A percentile compares a stretch with the other conserved stretches of the same genome.
phyloP scores from a whole-genome alignment of 2,888 invertebrate species.

The Ormyrus rosae region DNA sequence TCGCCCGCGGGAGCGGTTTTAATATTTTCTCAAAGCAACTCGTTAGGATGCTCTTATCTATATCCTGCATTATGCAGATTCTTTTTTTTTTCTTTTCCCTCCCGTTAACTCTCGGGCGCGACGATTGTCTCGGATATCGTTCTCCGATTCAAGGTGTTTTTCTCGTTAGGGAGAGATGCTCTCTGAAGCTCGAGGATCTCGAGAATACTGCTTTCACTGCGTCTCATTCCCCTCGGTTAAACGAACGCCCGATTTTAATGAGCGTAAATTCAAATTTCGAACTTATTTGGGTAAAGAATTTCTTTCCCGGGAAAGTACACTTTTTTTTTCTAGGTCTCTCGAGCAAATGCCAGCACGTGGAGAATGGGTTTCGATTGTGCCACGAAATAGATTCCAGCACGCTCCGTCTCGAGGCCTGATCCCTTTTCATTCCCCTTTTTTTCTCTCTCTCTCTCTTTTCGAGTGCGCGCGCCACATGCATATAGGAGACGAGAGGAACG shows the following conservation, averaged over 20 bases:
- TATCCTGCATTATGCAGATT: slow-evolving; percentile 22
- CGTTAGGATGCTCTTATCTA: slow-evolving; percentile 58
- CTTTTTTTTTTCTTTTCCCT: slow-evolving; percentile 13
- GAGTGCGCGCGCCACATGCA: slow-evolving; percentile 19
- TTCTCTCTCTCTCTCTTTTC: slow-evolving; percentile 3
- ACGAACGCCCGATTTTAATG: too few species aligned
- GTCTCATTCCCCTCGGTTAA: too few species aligned
- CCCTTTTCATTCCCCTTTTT: not conserved
- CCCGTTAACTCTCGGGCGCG: not conserved
- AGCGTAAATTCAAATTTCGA: too few species aligned
- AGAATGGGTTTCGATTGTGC: slow-evolving; percentile 48
- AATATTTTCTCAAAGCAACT: slow-evolving; percentile 59
- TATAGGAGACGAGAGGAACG: slow-evolving; percentile 14
- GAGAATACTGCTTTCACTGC: too few species aligned
- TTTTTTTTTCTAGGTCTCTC: slow-evolving; percentile 59
- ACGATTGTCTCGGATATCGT: slow-evolving; percentile 25
- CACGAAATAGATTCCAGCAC: slow-evolving; percentile 54
- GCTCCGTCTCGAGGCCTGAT: slow-evolving; percentile 15
- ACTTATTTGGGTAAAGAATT: too few species aligned
- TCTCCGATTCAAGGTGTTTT: slow-evolving; percentile 25
- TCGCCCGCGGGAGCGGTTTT: slow-evolving; percentile 56
- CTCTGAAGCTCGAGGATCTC: too few species aligned
- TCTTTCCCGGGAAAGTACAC: not conserved
- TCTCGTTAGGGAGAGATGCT: slow-evolving; percentile 5
- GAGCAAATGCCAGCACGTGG: slow-evolving; percentile 44